Percentiles rank a stretch among this genome's conserved stretches.
Evolutionary conservation across 2,113 vertebrate genomes (phyloP).

Genomic region (Irena cyanogastra): DNA sequence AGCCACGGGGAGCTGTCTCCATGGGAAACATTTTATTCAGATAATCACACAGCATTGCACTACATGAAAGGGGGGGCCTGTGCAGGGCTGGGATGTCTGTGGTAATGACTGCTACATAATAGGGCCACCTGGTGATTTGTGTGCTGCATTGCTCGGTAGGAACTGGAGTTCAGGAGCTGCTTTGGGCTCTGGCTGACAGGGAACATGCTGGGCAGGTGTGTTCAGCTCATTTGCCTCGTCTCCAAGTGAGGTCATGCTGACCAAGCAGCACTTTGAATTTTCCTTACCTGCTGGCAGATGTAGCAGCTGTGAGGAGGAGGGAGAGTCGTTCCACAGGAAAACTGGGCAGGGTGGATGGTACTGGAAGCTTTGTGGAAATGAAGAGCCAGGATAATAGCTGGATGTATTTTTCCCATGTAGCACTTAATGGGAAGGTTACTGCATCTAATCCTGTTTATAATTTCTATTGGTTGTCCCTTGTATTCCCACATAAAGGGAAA

Average conservation of each 20-base stretch:
- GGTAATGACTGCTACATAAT: conserved; percentile 42
- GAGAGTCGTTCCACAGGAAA: neutral
- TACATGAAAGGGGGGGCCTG: neutral
- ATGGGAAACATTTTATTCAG: neutral
- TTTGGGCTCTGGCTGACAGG: neutral
- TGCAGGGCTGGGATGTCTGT: conserved; percentile 21
- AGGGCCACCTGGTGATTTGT: conserved; percentile 50
- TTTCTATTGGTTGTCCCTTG: neutral
- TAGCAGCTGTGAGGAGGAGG: neutral
- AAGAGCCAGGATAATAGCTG: neutral
- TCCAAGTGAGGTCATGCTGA: neutral
- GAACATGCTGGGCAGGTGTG: neutral
- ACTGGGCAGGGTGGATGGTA: neutral
- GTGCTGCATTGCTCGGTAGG: conserved; percentile 32
- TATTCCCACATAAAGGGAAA: neutral
- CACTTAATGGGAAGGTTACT: neutral
- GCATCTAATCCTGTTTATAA: neutral
- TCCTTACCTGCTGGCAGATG: neutral
- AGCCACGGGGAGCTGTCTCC: neutral
- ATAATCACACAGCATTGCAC: neutral
- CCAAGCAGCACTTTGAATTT: neutral
- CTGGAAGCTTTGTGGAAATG: neutral
- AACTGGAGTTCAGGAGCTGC: neutral
- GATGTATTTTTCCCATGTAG: neutral
- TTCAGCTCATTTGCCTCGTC: neutral